Base-by-base conservation (phyloP, 2,888 invertebrate genomes). In the Andrena dorsata region DNA sequence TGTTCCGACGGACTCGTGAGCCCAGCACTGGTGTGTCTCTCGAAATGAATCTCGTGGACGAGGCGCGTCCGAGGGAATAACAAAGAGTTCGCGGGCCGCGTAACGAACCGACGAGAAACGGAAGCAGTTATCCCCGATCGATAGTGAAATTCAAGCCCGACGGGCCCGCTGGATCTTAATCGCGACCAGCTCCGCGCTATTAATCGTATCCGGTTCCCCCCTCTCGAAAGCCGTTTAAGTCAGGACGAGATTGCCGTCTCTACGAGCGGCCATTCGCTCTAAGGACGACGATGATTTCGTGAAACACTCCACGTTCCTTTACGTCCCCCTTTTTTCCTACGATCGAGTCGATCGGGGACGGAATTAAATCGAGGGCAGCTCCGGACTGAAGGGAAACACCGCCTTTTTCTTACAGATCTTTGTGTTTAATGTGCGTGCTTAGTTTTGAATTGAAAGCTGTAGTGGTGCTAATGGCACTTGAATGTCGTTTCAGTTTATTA, bases 131-230 rank as follows among this genome's bases (percentile, higher is more conserved):
- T 49, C 70, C 10, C 6, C 41, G 83, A 80, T 85, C 86, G 85
- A 86, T 85, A 72, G 86, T 76, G 77, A 86, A 83, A 86, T 85
- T 83, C 66, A 85, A 83, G 76, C 68, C 69, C 64, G 63, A 69
- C 63, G 70, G 82, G 47, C 70, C 73, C 65, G 66, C 76, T 66
- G 74, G 83, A 83, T 86, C 83, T 83, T 86, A 76, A 83, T 85
- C 72, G 86, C 35, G 64, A 75, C 76, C 63, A 75, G 63, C 74
- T 32, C 23, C 20, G n/a, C 58, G 47, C 81, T 83, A 83, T 86
- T 86, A 83, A 85, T 85, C 83, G 83, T 70, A 78, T 86, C 72
- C 80, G 49, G 26, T 49, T 69, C 70, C 35, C 51, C 20, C 41
- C 16, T 41, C 41, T 41, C 20, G 80, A 78, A 80, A 78, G 72